Conservation (phyloP, 23 tunicate genomes). For the Trididemnum nubilum region DNA sequence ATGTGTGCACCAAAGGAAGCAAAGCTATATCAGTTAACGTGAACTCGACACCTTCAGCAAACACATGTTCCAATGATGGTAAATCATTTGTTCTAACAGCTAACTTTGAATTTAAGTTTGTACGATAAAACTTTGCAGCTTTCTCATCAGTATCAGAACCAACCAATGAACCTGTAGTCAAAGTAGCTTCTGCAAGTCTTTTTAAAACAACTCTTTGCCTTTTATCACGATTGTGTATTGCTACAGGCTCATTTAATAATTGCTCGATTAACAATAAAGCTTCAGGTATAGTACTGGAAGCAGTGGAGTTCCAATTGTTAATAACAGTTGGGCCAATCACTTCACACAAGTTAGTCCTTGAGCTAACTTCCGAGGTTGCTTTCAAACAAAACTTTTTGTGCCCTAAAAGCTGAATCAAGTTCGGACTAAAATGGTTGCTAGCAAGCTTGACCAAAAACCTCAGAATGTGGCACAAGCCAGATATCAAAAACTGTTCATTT, state of each 20-base stretch:
- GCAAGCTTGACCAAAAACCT: slow-evolving; percentile 50
- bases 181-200: slow-evolving; percentile 8
- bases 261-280: slow-evolving; percentile 50
- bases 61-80: slow-evolving; percentile 88
- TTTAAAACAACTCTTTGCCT: slow-evolving; percentile 75
- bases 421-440: neutral
- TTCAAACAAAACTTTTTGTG: slow-evolving; percentile 79
- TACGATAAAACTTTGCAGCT: neutral
- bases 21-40: slow-evolving; percentile 77
- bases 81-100: slow-evolving; percentile 80
- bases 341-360: slow-evolving; percentile 78
- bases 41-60: slow-evolving; percentile 91
- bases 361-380: slow-evolving; percentile 78
- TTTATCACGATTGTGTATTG: slow-evolving; percentile 95
- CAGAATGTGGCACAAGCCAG: slow-evolving; percentile 76
- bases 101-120: slow-evolving; percentile 4
- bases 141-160: neutral
- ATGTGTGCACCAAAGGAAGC: slow-evolving; percentile 67
- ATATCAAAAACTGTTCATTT: slow-evolving; percentile 42
- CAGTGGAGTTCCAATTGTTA: slow-evolving; percentile 13
- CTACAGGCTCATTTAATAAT: slow-evolving; percentile 64
- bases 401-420: slow-evolving; percentile 44
- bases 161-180: neutral
- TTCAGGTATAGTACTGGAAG: slow-evolving; percentile 21
- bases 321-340: slow-evolving; percentile 52